A percentile compares a stretch with the other conserved stretches of the same genome.
Conservation (phyloP, 2,113 vertebrate genomes). For the Hyla sarda region DNA sequence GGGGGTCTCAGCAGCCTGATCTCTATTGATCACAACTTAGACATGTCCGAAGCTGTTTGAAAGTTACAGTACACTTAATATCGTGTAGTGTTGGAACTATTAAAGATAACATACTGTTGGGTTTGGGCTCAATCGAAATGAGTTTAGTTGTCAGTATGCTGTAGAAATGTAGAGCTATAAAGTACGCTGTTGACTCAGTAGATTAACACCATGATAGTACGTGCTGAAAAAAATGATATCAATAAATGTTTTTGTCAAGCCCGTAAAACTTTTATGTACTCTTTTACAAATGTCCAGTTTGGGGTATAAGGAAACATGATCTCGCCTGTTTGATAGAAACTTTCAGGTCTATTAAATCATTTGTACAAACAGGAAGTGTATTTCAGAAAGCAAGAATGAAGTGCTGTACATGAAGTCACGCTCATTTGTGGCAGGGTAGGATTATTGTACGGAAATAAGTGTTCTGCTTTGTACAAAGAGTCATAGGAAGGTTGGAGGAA, state of each 20-base stretch:
- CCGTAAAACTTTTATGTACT: background rate
- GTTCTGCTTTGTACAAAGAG: background rate
- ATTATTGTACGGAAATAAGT: constrained; percentile 8
- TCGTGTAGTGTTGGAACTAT: no score
- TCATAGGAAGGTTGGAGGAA: constrained; percentile 2
- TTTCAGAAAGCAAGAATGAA: background rate
- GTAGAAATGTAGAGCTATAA: background rate
- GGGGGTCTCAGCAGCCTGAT: no score
- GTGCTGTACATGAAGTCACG: constrained; percentile 3
- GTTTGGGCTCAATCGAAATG: background rate
- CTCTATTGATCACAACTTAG: no score
- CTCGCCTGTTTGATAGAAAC: constrained; percentile 5
- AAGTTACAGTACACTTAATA: no score
- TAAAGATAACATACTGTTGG: background rate
- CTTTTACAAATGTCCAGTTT: background rate
- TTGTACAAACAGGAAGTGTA: constrained; percentile 25
- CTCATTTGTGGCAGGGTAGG: background rate
- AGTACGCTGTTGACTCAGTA: background rate
- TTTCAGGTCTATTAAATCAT: background rate
- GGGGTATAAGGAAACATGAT: background rate
- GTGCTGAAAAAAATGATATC: constrained; percentile 13
- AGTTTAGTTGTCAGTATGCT: background rate
- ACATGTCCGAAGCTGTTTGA: no score
- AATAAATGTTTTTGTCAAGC: no score
- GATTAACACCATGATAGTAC: background rate